phyloP scores from a whole-genome alignment of 2,797 vertebrate genomes.

The Triplophysa bombifrons region DNA sequence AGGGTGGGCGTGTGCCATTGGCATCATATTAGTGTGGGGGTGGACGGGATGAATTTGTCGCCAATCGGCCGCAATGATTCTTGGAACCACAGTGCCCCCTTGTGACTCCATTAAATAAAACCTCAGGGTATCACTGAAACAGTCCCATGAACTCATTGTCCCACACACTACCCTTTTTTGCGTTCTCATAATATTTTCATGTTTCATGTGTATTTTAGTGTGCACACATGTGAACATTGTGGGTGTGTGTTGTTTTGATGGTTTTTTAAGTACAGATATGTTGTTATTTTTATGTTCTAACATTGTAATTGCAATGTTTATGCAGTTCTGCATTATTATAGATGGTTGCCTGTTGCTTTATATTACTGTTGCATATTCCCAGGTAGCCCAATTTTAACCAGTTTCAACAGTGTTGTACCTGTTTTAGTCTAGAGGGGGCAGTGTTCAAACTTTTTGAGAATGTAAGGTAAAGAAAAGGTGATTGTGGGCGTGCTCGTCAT shows the following conservation, averaged over 20 bases:
- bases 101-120: conserved; percentile 18
- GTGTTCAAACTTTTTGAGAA: no score
- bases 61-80: background rate
- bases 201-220: background rate
- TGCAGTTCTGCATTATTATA: background rate
- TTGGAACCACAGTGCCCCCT: conserved; percentile 47
- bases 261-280: background rate
- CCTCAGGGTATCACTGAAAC: background rate
- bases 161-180: background rate
- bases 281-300: background rate
- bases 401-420: background rate
- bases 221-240: background rate
- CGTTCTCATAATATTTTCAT: background rate
- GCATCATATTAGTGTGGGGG: conserved; percentile 31
- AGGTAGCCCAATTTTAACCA: background rate
- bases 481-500: no score
- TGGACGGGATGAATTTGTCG: background rate
- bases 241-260: background rate
- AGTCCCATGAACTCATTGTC: background rate
- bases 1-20: conserved; percentile 47
- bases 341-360: background rate
- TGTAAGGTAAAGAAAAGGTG: background rate
- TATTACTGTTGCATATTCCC: background rate
- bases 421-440: conserved; percentile 27
- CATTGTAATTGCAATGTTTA: background rate